Conservation (phyloP, 2,797 vertebrate genomes). For the Sarcoramphus papa region DNA sequence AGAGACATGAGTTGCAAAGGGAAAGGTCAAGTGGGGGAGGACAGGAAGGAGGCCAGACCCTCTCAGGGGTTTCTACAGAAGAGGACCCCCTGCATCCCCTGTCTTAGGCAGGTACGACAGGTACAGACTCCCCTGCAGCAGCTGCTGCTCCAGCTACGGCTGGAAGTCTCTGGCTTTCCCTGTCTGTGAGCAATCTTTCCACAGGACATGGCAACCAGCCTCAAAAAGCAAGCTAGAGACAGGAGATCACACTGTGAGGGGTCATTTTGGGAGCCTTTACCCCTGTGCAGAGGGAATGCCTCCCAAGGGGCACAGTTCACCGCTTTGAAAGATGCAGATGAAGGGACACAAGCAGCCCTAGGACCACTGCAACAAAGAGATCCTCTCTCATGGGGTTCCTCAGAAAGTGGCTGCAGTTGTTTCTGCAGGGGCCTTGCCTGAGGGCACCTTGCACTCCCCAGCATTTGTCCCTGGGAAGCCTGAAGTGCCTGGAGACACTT, state of each 20-base stretch:
- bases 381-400: neutral
- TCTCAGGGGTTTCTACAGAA: neutral
- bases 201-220: neutral
- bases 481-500: neutral
- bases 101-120: neutral
- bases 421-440: neutral
- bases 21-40: neutral
- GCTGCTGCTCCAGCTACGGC: neutral
- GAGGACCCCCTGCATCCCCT: neutral
- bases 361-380: neutral
- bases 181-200: neutral
- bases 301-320: neutral
- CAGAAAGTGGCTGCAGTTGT: fast-evolving
- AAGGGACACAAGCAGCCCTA: neutral
- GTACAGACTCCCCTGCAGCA: neutral
- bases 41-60: neutral
- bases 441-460: neutral
- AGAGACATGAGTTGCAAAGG: neutral
- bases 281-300: neutral
- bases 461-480: neutral
- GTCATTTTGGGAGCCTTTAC: neutral
- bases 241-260: neutral
- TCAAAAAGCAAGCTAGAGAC: neutral
- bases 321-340: neutral
- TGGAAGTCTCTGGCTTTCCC: neutral